Conservation (phyloP, 2,888 invertebrate genomes). For the Spodoptera littoralis region DNA sequence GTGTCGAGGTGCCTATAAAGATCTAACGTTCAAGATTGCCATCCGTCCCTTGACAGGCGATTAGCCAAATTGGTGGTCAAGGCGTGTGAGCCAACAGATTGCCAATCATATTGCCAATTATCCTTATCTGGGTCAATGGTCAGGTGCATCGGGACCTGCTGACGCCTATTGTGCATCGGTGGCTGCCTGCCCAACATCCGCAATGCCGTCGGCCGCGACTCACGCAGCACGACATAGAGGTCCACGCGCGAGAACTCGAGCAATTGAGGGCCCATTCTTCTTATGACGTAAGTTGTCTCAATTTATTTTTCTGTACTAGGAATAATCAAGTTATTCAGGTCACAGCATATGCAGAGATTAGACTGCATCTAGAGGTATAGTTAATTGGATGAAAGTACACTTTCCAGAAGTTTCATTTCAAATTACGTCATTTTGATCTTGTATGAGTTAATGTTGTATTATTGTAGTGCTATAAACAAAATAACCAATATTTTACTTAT, state of each 20-base stretch:
- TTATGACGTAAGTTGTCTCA: slow-evolving; percentile 61
- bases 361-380: no score
- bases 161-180: slow-evolving; percentile 90
- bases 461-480: no score
- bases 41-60: slow-evolving; percentile 46
- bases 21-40: slow-evolving; percentile 42
- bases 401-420: no score
- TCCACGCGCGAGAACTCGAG: slow-evolving; percentile 74
- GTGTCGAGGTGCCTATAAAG: slow-evolving; percentile 32
- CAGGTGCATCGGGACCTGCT: slow-evolving; percentile 90
- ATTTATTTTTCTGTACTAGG: not conserved
- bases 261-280: slow-evolving; percentile 60
- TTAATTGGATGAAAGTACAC: no score
- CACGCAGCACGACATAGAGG: slow-evolving; percentile 77
- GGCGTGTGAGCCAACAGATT: slow-evolving; percentile 35
- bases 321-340: not conserved
- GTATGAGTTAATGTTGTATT: no score
- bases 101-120: slow-evolving; percentile 17
- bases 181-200: slow-evolving; percentile 81
- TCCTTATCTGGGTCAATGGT: slow-evolving; percentile 28
- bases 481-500: no score
- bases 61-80: slow-evolving; percentile 54
- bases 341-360: no score
- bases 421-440: no score
- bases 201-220: slow-evolving; percentile 78